Base-by-base conservation (phyloP, 2,888 invertebrate genomes). In the Allygus modestus region DNA sequence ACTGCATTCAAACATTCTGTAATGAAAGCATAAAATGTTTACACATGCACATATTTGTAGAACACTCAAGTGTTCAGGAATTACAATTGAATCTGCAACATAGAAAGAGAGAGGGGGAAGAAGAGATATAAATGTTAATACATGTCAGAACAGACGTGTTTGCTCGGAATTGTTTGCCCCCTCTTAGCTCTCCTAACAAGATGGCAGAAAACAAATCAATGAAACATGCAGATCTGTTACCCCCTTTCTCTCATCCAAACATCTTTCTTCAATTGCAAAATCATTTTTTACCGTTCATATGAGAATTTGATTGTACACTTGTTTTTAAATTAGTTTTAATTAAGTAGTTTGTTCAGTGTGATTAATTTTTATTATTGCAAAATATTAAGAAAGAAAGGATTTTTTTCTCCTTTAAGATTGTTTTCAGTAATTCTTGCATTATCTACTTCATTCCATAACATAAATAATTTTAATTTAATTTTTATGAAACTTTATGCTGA, bases 191-290 rank as follows among this genome's bases (percentile, higher is more conserved):
- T 71, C 54, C 41, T 73, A 61, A 58, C 77, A 79, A 79, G 77
- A 84, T 75, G 84, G 84, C 26, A 77, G 75, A 77, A 75, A 77
- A 84, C 84, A 84, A 84, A 84, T 84, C 84, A 84, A 84, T 84
- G 79, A 84, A 84, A 84, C 84, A 84, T 84, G 84, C 84, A 84
- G 84, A 84, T 84, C 43, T 65, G 77, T 51, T 69, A 58, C 83
- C 28, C 65, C 28, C 65, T 28, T 23, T 71, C 41, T 23, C n/a
- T 71, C 71, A 37, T 33, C 69, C 28, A 69, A 69, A 71, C 71
- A 71, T 37, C 41, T 37, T 31, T 31, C 58, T 83, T 58, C 83
- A 83, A 58, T 82, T 82, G 71, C 20, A 82, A 82, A 71, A 71
- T 71, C 71, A 82, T 65, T 51, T 69, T 65, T 31, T 73, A 82